Conservation (phyloP, 2,888 invertebrate genomes). For the Morinoia aosen region DNA sequence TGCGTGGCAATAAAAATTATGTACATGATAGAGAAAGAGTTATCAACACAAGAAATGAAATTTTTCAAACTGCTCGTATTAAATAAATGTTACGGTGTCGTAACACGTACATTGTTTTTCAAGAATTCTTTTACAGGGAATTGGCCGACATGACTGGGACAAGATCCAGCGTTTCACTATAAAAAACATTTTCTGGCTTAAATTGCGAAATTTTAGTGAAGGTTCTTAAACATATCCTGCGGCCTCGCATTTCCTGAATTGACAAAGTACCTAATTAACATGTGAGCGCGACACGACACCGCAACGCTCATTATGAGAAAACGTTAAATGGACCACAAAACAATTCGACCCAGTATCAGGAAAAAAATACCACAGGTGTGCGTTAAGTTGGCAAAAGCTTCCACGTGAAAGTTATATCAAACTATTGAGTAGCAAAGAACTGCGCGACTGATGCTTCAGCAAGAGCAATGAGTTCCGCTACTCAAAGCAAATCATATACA, state of each 20-base stretch:
- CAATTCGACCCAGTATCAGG: neutral
- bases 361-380: neutral
- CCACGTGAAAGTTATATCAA: neutral
- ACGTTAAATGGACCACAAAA: neutral
- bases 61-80: neutral
- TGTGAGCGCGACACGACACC: neutral
- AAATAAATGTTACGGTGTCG: neutral
- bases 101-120: neutral
- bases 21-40: neutral
- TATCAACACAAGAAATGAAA: neutral
- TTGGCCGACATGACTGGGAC: neutral
- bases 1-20: neutral
- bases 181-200: neutral
- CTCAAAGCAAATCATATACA: neutral
- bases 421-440: neutral
- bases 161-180: neutral
- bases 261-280: no score
- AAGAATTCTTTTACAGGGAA: neutral
- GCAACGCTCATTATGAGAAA: neutral
- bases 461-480: neutral
- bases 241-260: neutral
- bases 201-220: neutral
- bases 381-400: neutral
- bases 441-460: neutral
- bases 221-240: neutral